Percentiles rank a stretch among this genome's conserved stretches.
These are phyloP conservation scores for Coptodon bakossiorum DNA, from an alignment of 2,113 vertebrate genomes.

Conservation along the genomic window DNA sequence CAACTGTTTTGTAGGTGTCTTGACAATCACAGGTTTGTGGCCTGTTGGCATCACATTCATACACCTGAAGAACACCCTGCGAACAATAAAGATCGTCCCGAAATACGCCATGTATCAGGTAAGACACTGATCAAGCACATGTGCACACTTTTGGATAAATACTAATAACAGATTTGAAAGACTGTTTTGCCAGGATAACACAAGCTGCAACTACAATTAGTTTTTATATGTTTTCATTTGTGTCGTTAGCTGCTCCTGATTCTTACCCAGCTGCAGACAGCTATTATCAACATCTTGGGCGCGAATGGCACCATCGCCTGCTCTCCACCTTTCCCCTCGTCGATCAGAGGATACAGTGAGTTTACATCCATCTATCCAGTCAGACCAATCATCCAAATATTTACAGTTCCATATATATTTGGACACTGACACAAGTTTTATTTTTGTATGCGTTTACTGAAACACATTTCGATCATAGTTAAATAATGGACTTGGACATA, in stretches of 20 bases:
- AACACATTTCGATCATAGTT: background rate
- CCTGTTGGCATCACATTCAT: constrained; percentile 82
- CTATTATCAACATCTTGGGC: constrained; percentile 79
- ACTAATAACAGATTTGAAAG: background rate
- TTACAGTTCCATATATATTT: background rate
- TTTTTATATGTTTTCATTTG: background rate
- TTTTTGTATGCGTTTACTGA: background rate
- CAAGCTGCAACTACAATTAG: background rate
- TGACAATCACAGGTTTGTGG: constrained; percentile 82
- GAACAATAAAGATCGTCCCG: constrained; percentile 75
- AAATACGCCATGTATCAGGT: constrained; percentile 89
- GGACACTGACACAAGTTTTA: background rate
- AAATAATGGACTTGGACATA: background rate
- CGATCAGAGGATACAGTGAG: constrained; percentile 79
- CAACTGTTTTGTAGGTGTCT: constrained; percentile 70
- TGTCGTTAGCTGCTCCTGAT: constrained; percentile 75
- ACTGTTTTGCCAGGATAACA: background rate
- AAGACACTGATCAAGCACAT: background rate
- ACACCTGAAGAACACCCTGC: constrained; percentile 70
- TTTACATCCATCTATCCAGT: background rate
- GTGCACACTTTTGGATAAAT: background rate
- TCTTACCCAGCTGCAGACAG: constrained; percentile 79
- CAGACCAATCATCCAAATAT: background rate
- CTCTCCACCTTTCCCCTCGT: constrained; percentile 74
- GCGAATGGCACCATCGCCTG: constrained; percentile 70